These are phyloP conservation scores for Pollenia angustigena DNA, from an alignment of 2,888 invertebrate genomes.

Conservation along the genomic window DNA sequence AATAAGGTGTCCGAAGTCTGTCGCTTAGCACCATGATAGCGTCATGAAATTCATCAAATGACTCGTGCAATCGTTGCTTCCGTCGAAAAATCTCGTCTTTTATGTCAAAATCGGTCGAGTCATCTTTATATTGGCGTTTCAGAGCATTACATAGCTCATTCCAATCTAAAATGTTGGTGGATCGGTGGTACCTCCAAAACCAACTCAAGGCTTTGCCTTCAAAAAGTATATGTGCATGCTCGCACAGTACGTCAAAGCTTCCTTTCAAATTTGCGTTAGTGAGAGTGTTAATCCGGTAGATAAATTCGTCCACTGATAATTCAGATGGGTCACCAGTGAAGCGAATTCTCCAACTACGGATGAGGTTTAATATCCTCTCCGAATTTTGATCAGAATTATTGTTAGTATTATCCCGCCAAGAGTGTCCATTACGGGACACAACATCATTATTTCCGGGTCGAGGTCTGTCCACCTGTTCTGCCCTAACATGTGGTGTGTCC, in stretches of 20 bases:
- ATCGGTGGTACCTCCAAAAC: slow-evolving; percentile 20
- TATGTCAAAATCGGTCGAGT: slow-evolving; percentile 9
- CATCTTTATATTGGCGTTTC: not conserved
- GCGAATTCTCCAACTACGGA: not conserved
- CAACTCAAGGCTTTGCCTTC: not conserved
- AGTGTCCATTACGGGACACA: not conserved
- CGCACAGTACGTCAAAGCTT: not conserved
- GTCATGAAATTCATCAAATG: slow-evolving; percentile 2
- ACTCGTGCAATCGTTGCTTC: not conserved
- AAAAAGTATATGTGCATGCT: not conserved
- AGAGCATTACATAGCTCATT: not conserved
- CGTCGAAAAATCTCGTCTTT: slow-evolving; percentile 4
- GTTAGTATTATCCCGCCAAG: not conserved
- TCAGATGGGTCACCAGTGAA: not conserved
- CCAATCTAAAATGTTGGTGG: not conserved
- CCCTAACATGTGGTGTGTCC: not conserved
- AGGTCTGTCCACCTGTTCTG: not conserved
- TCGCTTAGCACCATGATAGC: not conserved
- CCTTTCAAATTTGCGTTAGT: not conserved
- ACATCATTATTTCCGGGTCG: not conserved
- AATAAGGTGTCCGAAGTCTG: not conserved
- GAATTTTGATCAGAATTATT: not conserved
- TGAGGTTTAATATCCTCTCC: not conserved
- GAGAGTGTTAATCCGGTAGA: not conserved
- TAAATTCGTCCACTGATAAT: not conserved